phyloP scores from a whole-genome alignment of 2,888 invertebrate genomes.

The Thysanoteuthis rhombus region DNA sequence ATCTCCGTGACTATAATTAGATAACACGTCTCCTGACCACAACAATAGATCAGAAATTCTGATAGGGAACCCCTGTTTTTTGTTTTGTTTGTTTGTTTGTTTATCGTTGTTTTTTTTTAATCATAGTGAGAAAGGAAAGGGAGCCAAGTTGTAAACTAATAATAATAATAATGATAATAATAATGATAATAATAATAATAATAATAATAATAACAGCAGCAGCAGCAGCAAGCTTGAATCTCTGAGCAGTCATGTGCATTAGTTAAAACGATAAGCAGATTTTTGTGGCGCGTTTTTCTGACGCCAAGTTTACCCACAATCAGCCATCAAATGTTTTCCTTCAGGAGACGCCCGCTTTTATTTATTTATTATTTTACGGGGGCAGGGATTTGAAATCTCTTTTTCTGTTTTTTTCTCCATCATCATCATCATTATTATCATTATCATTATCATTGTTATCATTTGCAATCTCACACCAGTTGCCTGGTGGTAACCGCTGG shows the following conservation, averaged over 20 bases:
- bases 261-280: neutral
- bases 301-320: neutral
- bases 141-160: neutral
- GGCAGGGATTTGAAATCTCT: no score
- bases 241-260: neutral
- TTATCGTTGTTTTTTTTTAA: no score
- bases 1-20: slow-evolving; percentile 12
- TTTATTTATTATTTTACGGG: no score
- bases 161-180: no score
- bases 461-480: no score
- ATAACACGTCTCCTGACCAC: neutral
- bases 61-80: neutral
- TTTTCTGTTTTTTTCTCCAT: no score
- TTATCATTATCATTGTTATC: no score
- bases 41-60: neutral
- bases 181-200: no score
- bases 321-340: neutral
- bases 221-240: neutral
- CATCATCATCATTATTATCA: no score
- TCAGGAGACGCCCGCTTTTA: neutral
- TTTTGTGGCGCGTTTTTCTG: neutral
- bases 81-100: no score
- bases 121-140: neutral
- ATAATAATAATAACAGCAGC: no score
- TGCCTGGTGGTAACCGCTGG: no score